Percentiles rank a stretch among this genome's conserved stretches.
Evolutionary conservation across 37 sponge, comb jelly and placozoan species (phyloP).

Genomic region (Lycopodina hypogea): DNA sequence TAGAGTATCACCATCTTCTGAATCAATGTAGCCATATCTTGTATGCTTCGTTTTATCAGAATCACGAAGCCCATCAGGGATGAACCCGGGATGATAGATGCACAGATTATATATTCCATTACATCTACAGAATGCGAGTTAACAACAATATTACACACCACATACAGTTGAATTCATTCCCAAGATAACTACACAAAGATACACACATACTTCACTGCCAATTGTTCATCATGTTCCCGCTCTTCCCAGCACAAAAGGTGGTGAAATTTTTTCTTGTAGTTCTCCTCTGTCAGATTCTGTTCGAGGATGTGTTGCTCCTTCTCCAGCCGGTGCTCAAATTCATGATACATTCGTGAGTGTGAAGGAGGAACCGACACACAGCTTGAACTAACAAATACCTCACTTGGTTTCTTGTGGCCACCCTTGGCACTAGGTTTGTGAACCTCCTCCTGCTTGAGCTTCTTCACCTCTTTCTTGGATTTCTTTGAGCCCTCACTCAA

Average conservation of each 20-base stretch:
- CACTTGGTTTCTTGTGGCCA: slow-evolving; percentile 10
- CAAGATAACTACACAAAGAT: too few species aligned
- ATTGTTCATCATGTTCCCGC: slow-evolving; percentile 39
- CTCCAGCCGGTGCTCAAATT: slow-evolving; percentile 6
- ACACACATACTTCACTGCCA: slow-evolving; percentile 36
- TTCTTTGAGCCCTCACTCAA: not conserved
- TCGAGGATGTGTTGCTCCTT: not conserved
- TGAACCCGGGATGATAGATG: not conserved
- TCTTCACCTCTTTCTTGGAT: slow-evolving; percentile 10
- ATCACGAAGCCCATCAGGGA: slow-evolving; percentile 7
- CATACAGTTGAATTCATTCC: too few species aligned
- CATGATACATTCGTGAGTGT: not conserved
- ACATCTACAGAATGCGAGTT: slow-evolving; percentile 22
- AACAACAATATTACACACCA: too few species aligned
- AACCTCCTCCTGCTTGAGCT: not conserved
- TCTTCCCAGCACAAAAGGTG: slow-evolving; percentile 78
- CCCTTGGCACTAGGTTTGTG: slow-evolving; percentile 8
- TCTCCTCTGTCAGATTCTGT: slow-evolving; percentile 24
- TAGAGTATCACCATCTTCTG: slow-evolving; percentile 36
- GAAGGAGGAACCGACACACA: not conserved
- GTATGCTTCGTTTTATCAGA: not conserved
- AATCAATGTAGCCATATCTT: slow-evolving; percentile 23
- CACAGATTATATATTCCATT: slow-evolving; percentile 21
- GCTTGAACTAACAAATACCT: not conserved
- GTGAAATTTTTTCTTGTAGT: slow-evolving; percentile 66